Evolutionary conservation across 2,113 vertebrate species (phyloP).

Genomic region (Lipotes vexillifer): DNA sequence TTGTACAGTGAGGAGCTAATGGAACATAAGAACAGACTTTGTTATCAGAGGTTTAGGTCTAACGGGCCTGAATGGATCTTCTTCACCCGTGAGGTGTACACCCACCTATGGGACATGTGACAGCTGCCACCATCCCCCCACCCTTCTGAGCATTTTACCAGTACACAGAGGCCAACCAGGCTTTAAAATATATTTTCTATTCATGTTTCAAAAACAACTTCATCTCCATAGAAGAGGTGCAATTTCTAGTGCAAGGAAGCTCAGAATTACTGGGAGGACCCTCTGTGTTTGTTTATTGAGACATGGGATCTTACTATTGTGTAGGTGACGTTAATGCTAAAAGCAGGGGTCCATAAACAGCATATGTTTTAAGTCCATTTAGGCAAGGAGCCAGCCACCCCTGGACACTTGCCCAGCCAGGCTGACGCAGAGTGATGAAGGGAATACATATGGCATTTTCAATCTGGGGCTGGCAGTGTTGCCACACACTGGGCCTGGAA

Average conservation of each 20-base stretch:
- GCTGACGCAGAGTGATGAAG: neutral
- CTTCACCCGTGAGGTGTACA: neutral
- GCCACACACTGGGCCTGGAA: fast-evolving
- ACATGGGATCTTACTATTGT: neutral
- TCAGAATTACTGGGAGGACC: neutral
- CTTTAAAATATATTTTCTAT: neutral
- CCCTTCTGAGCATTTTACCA: neutral
- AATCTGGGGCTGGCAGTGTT: fast-evolving
- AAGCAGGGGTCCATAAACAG: no score
- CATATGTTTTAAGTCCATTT: neutral
- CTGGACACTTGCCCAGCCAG: neutral
- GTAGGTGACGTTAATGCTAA: neutral
- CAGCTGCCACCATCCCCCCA: neutral
- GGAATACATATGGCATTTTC: neutral
- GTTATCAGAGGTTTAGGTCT: neutral
- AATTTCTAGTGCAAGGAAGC: neutral
- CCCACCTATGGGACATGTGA: neutral
- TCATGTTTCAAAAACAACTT: neutral
- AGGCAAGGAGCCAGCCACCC: neutral
- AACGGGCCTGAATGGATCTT: neutral
- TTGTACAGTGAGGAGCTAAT: neutral
- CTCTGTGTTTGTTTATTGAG: neutral
- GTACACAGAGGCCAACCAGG: neutral
- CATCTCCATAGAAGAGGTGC: neutral
- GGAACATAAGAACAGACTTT: neutral